phyloP scores from a whole-genome alignment of 2,797 vertebrate species.

The Urophycis tenuis region DNA sequence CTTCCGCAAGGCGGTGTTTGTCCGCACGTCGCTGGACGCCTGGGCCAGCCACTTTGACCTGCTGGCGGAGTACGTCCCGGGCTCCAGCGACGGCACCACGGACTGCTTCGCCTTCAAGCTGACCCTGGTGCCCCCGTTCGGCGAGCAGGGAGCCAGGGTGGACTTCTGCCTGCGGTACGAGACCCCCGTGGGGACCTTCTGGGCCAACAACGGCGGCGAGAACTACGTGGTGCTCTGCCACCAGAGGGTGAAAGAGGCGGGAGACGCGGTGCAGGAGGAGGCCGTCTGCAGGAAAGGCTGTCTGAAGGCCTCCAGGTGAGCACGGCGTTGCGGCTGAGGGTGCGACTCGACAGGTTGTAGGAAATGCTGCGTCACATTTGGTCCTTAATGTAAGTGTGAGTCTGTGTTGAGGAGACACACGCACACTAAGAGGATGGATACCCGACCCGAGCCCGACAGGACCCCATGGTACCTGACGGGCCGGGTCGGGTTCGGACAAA shows the following conservation, averaged over 20 bases:
- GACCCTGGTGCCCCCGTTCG: slow-evolving; percentile 80
- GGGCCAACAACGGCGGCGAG: slow-evolving; percentile 84
- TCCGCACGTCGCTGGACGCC: slow-evolving; percentile 82
- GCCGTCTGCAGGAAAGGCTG: slow-evolving; percentile 80
- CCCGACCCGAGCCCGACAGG: no score
- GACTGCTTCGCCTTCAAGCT: slow-evolving; percentile 90
- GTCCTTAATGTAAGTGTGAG: no score
- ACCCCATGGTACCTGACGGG: no score
- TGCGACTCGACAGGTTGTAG: background rate
- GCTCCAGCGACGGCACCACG: slow-evolving; percentile 74
- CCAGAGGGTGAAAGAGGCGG: slow-evolving; percentile 59
- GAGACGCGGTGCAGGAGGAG: slow-evolving; percentile 60
- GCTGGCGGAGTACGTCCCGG: slow-evolving; percentile 82
- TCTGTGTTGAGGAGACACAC: no score
- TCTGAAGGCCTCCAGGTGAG: slow-evolving; percentile 84
- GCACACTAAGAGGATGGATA: no score
- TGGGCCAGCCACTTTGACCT: slow-evolving; percentile 91
- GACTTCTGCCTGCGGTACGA: slow-evolving; percentile 95
- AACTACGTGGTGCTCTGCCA: slow-evolving; percentile 86
- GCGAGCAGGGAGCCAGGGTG: slow-evolving; percentile 73
- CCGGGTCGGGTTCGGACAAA: no score
- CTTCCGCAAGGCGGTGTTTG: slow-evolving; percentile 81
- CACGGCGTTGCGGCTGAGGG: background rate
- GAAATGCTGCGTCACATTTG: background rate
- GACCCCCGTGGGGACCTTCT: slow-evolving; percentile 84